phyloP scores from a whole-genome alignment of 1,140 invertebrate species.

The Panagrolaimus sp. region DNA sequence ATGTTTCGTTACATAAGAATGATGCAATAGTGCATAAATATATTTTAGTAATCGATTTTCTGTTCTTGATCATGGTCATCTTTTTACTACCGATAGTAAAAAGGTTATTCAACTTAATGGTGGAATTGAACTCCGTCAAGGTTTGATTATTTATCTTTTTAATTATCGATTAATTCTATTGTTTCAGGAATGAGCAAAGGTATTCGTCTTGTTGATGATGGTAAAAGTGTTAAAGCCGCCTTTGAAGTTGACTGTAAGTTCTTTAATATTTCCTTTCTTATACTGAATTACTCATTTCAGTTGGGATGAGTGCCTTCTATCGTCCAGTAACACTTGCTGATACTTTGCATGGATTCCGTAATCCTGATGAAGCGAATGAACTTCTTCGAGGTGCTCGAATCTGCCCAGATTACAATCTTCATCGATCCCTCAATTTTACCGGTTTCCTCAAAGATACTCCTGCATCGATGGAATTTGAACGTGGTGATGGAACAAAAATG shows the following conservation, averaged over 20 bases:
- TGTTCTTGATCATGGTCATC: not conserved
- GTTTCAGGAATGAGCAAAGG: too few relatives aligned
- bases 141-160: too few relatives aligned
- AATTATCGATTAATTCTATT: too few relatives aligned
- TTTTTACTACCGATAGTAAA: not conserved
- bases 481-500: not conserved
- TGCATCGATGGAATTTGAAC: not conserved
- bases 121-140: not conserved
- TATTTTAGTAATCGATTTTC: not conserved
- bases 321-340: not conserved
- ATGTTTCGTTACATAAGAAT: not conserved
- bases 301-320: not conserved
- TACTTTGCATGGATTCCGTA: not conserved
- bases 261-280: not conserved
- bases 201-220: not conserved
- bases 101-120: not conserved
- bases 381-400: not conserved
- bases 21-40: not conserved
- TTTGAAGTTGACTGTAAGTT: conserved; percentile 9
- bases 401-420: not conserved
- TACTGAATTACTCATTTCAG: not conserved
- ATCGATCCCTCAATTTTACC: not conserved
- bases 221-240: not conserved
- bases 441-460: not conserved
- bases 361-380: not conserved